These are phyloP conservation scores for Echinometra lucunter DNA, from an alignment of 53 echinoderm and acorn worm genomes.

Conservation along the genomic window DNA sequence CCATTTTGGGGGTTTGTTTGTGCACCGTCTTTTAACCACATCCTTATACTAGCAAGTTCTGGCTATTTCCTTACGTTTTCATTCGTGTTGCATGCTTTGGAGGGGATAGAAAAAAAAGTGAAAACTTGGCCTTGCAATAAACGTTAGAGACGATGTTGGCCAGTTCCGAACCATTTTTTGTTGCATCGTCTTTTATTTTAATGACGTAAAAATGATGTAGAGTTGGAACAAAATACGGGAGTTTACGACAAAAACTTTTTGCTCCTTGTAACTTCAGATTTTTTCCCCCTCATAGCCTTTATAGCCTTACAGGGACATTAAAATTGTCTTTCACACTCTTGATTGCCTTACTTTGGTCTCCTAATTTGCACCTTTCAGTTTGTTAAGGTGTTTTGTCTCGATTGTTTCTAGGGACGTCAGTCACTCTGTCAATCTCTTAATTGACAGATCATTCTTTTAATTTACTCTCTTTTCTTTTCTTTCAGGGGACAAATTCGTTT, in stretches of 20 bases:
- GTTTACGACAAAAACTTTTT: not conserved
- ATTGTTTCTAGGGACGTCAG: constrained; percentile 32
- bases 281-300: too few species aligned
- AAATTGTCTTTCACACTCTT: not conserved
- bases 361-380: not conserved
- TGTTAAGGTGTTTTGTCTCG: not conserved
- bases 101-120: not conserved
- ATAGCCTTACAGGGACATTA: too few species aligned
- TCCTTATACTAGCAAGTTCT: not conserved
- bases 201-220: too few species aligned
- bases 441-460: constrained; percentile 13
- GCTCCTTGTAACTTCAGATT: too few species aligned
- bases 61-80: too few species aligned
- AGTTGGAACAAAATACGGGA: not conserved
- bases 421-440: constrained; percentile 13
- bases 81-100: too few species aligned
- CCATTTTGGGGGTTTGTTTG: constrained; percentile 53
- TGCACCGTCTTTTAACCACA: constrained; percentile 55
- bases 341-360: not conserved
- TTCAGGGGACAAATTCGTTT: constrained; percentile 88
- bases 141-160: too few species aligned
- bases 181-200: too few species aligned
- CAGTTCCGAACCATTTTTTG: too few species aligned
- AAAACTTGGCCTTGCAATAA: not conserved
- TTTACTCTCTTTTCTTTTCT: constrained; percentile 45